Evolutionary conservation across 1,140 invertebrate genomes (phyloP), one percentile per base, ranked within the genome.

Genomic region (Drosophila carrolli): DNA sequence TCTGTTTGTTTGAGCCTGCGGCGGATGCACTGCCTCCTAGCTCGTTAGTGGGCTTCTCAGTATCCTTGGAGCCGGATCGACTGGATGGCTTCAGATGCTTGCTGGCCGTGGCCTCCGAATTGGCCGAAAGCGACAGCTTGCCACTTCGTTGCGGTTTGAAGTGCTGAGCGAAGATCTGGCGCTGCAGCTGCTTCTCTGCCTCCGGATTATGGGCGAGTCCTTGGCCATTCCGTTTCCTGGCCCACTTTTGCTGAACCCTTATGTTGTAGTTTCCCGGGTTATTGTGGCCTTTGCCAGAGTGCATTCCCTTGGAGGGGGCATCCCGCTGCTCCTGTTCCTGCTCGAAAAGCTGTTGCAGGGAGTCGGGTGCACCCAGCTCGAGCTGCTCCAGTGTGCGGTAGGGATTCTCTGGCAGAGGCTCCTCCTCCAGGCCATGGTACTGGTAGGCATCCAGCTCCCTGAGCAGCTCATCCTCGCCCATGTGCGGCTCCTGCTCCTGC

Each of bases 391-490:
- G 51, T 4, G 78, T 68, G 35, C 75, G 78, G 37, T 86, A 90
- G 13, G 85, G 86, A 59, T 88, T 88, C 47, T 88, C 79, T 9
- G 80, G 79, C 40, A 78, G 60, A 1, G 62, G 37, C 1, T 90
- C 78, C 35, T 91, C 84, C 46, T 89, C 84, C n/a, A 88, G 44
- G 13, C 90, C 90, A 50, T 91, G 80, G 55, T 91, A 91, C 58
- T 91, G 90, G 66, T 91, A 91, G 23, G 81, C 77, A 54, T 91
- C 90, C 35, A 91, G 51, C 35, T 91, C 90, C 5, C 90, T 61
- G 8, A 91, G 38, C 38, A 90, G 53, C 43, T 91, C 90, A 9
- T 91, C 90, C 50, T 91, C 76, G 16, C 80, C 76, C 23, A 80
- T 14, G 50, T 81, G 81, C 9, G 57, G 57, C 5, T 84, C 70